Evolutionary conservation across 2,113 vertebrate genomes (phyloP).

Genomic region (Ovis canadensis): DNA sequence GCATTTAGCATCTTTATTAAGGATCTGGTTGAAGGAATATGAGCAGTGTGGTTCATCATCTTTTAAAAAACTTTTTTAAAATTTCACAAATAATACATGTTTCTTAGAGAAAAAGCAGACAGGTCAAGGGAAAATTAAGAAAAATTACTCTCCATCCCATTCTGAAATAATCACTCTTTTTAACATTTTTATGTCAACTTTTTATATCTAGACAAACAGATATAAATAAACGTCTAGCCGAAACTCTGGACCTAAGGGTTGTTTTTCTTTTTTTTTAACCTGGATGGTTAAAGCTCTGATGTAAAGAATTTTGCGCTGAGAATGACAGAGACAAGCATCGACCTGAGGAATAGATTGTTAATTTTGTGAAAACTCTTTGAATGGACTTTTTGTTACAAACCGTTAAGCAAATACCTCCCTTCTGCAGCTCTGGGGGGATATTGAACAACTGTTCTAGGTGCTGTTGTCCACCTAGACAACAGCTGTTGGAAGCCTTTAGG

Average conservation of each 20-base stretch:
- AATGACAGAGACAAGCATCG: background rate
- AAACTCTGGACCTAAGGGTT: background rate
- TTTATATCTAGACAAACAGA: background rate
- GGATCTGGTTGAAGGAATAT: background rate
- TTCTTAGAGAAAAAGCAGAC: conserved; percentile 18
- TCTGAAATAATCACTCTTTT: conserved; percentile 20
- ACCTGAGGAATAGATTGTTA: conserved; percentile 22
- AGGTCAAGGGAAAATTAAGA: background rate
- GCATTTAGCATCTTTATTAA: conserved; percentile 4
- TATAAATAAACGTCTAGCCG: background rate
- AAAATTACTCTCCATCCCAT: background rate
- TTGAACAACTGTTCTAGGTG: background rate
- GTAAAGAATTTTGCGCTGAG: conserved; percentile 36
- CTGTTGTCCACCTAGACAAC: background rate
- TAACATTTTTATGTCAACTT: background rate
- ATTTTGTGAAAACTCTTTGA: conserved; percentile 50
- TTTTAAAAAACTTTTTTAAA: background rate
- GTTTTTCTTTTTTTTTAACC: background rate
- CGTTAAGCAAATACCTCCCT: conserved; percentile 22
- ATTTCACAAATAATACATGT: background rate
- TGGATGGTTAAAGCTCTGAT: background rate
- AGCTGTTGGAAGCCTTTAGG: background rate
- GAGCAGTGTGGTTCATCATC: background rate
- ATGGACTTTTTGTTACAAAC: conserved; percentile 53
- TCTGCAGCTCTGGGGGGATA: background rate